A percentile compares a stretch with the other conserved stretches of the same genome.
Conservation (phyloP, 1,140 invertebrate genomes). For the Neotoxoptera formosana region DNA sequence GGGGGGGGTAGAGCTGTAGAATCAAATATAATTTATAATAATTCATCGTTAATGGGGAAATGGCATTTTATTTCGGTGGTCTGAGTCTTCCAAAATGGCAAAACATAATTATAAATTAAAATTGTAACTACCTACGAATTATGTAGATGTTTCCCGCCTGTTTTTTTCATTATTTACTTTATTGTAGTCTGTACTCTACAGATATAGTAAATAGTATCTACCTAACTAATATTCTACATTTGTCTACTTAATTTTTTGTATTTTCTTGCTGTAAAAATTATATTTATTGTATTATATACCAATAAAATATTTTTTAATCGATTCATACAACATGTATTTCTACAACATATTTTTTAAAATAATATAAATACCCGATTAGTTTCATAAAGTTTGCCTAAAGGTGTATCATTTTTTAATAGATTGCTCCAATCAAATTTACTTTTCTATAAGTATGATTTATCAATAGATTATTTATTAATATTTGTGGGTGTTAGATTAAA, state of each 20-base stretch:
- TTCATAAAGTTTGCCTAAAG: no score
- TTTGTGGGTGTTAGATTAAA: neutral
- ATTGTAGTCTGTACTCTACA: no score
- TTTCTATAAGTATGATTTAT: neutral
- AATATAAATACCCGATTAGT: no score
- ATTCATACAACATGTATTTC: no score
- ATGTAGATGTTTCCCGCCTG: no score
- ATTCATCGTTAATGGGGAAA: constrained; percentile 11
- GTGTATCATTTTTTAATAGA: neutral
- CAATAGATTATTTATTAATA: neutral
- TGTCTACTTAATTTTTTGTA: neutral
- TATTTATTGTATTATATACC: no score
- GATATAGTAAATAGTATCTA: no score
- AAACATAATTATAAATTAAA: neutral
- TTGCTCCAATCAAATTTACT: neutral
- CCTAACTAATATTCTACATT: no score
- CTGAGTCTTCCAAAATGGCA: neutral
- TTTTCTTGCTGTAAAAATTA: neutral
- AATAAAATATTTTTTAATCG: no score
- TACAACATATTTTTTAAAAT: no score
- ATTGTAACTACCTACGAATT: neutral
- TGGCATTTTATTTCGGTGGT: neutral
- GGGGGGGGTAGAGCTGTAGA: neutral
- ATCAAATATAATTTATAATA: neutral
- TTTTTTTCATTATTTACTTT: no score